Conservation (phyloP, 2,888 invertebrate genomes). For the Epinotia nisella region DNA sequence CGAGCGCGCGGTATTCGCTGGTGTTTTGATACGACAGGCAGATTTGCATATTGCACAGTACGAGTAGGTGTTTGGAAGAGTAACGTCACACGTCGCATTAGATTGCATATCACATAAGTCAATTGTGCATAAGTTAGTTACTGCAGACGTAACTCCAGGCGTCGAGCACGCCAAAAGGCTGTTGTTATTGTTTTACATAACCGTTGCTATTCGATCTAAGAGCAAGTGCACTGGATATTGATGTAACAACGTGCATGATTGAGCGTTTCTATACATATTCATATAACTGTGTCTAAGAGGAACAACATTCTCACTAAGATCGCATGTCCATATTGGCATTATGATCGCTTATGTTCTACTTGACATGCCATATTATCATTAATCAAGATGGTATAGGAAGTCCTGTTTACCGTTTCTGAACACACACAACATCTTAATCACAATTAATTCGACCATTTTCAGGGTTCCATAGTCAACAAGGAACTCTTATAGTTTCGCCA, state of each 20-base stretch:
- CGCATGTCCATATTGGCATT: slow-evolving; percentile 16
- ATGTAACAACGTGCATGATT: slow-evolving; percentile 24
- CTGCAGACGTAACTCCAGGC: slow-evolving; percentile 21
- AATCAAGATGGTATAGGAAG: slow-evolving; percentile 16
- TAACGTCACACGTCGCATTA: slow-evolving; percentile 19
- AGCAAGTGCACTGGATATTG: slow-evolving; percentile 28
- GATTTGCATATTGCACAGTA: slow-evolving; percentile 23
- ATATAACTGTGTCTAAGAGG: slow-evolving; percentile 7
- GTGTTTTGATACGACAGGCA: slow-evolving; percentile 29
- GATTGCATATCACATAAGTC: slow-evolving; percentile 3
- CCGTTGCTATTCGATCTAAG: slow-evolving; percentile 20
- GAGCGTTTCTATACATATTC: slow-evolving; percentile 19
- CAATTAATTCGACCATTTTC: no score
- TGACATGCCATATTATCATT: background rate
- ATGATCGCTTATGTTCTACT: slow-evolving; percentile 6
- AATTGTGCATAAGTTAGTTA: background rate
- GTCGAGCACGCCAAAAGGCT: slow-evolving; percentile 20
- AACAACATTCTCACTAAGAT: slow-evolving; percentile 8
- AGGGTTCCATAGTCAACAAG: no score
- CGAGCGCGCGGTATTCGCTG: slow-evolving; percentile 25
- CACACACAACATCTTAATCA: no score
- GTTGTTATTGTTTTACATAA: slow-evolving; percentile 30
- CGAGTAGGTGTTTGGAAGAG: slow-evolving; percentile 1
- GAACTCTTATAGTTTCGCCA: no score
- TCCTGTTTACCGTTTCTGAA: background rate